Evolutionary conservation across 2,888 invertebrate genomes (phyloP).

Genomic region (Caenorhabditis sp.): DNA sequence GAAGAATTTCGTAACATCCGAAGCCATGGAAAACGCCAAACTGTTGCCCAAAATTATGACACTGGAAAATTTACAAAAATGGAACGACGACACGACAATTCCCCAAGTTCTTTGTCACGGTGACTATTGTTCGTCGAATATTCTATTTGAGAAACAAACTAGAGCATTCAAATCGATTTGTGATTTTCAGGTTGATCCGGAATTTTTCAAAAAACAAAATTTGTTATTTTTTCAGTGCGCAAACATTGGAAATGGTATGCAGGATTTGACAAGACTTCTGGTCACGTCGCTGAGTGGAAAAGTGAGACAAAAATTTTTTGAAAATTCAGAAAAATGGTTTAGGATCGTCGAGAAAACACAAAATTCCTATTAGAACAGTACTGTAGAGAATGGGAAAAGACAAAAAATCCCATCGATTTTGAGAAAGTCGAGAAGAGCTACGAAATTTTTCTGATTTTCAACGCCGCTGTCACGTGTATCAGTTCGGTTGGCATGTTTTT

Average conservation of each 20-base stretch:
- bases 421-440: conserved; percentile 14
- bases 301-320: conserved; percentile 1
- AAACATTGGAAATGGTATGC: conserved; percentile 28
- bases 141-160: neutral
- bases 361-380: conserved; percentile 16
- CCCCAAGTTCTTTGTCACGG: neutral
- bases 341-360: conserved; percentile 24
- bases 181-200: neutral
- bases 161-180: neutral
- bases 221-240: conserved; percentile 11
- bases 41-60: neutral
- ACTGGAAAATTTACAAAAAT: neutral
- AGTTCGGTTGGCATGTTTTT: conserved; percentile 20
- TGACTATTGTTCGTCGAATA: neutral
- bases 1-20: neutral
- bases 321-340: neutral
- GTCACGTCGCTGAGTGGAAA: conserved; percentile 29
- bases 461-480: conserved; percentile 19
- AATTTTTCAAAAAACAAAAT: neutral
- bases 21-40: neutral
- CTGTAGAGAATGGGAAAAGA: conserved; percentile 16
- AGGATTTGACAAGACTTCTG: conserved; percentile 30
- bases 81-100: neutral
- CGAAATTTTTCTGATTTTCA: conserved; percentile 14
- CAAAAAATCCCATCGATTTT: neutral